Percentiles rank a stretch among this genome's conserved stretches.
phyloP scores from a whole-genome alignment of 2,113 vertebrate genomes.

The Cochlearius cochlearius region DNA sequence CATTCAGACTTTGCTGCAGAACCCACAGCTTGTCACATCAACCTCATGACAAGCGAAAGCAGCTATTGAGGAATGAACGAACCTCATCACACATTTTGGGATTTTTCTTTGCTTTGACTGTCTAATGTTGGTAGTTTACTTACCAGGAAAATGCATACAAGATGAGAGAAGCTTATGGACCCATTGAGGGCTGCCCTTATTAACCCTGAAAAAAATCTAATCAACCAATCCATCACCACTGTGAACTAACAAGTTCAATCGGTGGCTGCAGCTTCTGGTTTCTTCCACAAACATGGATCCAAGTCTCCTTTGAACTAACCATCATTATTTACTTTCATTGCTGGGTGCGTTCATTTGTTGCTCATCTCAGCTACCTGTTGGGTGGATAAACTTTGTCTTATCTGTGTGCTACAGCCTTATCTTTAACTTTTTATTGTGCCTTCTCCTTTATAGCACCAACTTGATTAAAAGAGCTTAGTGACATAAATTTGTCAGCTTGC shows the following conservation, averaged over 20 bases:
- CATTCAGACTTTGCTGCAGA: not conserved
- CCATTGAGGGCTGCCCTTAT: slow-evolving; percentile 42
- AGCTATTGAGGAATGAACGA: not conserved
- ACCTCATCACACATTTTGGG: not conserved
- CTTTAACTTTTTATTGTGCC: not conserved
- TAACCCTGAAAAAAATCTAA: slow-evolving; percentile 52
- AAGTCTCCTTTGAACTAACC: slow-evolving; percentile 33
- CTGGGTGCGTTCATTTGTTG: not conserved
- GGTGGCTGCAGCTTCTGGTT: not conserved
- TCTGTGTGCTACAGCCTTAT: not conserved
- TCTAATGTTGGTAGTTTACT: slow-evolving; percentile 5
- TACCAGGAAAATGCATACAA: not conserved
- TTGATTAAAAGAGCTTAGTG: not conserved
- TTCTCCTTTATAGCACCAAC: not conserved
- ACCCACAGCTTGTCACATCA: not conserved
- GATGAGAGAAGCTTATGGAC: slow-evolving; percentile 6
- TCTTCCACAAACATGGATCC: not conserved
- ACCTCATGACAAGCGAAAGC: not conserved
- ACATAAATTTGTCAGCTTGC: not conserved
- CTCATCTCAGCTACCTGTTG: not conserved
- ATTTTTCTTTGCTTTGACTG: not conserved
- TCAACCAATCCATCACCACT: not conserved
- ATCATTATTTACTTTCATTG: not conserved
- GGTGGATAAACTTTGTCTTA: not conserved
- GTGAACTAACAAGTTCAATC: slow-evolving; percentile 24